Evolutionary conservation across 2,888 invertebrate genomes (phyloP), one percentile per base, ranked within the genome.

Genomic region (Rhodophaea formosa): DNA sequence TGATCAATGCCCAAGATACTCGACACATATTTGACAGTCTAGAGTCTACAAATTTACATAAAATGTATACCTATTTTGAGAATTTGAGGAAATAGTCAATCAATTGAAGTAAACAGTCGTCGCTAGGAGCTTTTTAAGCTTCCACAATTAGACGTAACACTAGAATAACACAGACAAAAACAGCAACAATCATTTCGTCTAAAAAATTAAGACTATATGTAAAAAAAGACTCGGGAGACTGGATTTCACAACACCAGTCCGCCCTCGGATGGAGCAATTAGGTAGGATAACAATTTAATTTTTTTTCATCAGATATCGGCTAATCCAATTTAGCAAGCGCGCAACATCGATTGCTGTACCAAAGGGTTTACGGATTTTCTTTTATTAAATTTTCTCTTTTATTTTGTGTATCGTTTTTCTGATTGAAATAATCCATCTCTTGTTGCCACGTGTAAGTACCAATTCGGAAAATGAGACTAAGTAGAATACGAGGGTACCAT

Each of bases 281-380:
- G 73, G 72, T 69, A 66, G 74, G 80, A 82, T 80, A 84, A 81
- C 79, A 79, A 75, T 80, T 82, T 79, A 73, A 77, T 74, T 75
- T 77, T 77, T 77, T 70, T 51, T 51, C 35, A 39, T 35, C 35
- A 35, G 51, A 51, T 66, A 65, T 53, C 46, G 29, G 63, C 66
- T 75, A 76, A 77, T 75, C 72, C 62, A 61, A 61, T 64, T 51
- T 51, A 35, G 39, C 51, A 35, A 32, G 51, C 35, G 51, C 39
- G 35, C 51, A 15, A 35, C 51, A 51, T 51, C 35, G 51, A 51
- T 51, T 35, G 35, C 16, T 51, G 12, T 35, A 17, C 17, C 35
- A 51, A 51, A 51, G 35, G 51, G 47, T 47, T 47, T 51, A 35
- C 51, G 17, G 51, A 51, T 51, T 32, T 51, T 35, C 35, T 35